Evolutionary conservation across 2,888 invertebrate genomes (phyloP), one percentile per base, ranked within the genome.

Genomic region (Philaethria dido): DNA sequence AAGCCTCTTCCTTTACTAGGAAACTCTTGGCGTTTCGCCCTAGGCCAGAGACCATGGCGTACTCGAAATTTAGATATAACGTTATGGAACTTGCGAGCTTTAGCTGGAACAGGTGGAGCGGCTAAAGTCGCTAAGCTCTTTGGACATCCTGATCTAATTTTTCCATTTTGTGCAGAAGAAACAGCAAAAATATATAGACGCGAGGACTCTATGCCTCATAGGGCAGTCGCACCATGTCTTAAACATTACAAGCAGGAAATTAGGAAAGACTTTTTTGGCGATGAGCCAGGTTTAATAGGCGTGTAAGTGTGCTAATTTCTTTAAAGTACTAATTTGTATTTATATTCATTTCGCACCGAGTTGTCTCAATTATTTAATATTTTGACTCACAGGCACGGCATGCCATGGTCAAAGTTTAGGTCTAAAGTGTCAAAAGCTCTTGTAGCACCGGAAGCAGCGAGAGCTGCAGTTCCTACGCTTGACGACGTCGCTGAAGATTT

Each of bases 401-500:
- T 96, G 78, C 95, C 96, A 77, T 98, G 98, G 98, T 96, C 98
- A 80, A 93, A 94, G 73, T 96, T 98, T 81, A 94, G 98, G 72
- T 95, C 95, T 67, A 96, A 96, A 86, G 97, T 97, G 25, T 97
- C 98, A 77, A 96, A 97, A 83, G 95, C 96, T 74, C 93, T 98
- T 85, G 94, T 97, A 82, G 95, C 96, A 69, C 97, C 98, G 0
- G 94, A 95, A 74, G 96, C 96, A 11, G 96, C 97, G 16, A 95
- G 94, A 80, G 95, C 95, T 62, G 97, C 96, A 78, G 94, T 97
- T 50, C 94, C 94, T 14, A 94, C 95, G 61, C 93, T 97, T 73
- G 95, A 96, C 82, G 88, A 94, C 73, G 97, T 98, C 69, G 95
- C 97, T 20, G 88, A 93, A 65, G 97, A 97, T 80, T 97, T 98